Evolutionary conservation across 2,113 vertebrate species (phyloP).

Genomic region (Corynorhinus townsendii): DNA sequence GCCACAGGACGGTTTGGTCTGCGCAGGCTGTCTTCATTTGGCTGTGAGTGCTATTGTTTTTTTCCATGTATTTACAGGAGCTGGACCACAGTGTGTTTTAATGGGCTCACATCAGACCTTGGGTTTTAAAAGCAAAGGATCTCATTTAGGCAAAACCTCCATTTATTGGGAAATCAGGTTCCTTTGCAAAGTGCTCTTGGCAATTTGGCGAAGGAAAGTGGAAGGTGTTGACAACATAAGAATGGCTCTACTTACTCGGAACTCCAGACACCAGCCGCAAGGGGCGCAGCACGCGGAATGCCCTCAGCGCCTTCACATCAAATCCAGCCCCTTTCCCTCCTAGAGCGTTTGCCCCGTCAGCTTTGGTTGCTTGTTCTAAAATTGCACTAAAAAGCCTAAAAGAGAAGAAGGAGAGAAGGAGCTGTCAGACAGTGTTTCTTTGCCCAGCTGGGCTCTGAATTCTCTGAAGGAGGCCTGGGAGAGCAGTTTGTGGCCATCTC

Average conservation of each 20-base stretch:
- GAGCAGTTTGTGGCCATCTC: fast-evolving
- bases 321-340: slow-evolving; percentile 98
- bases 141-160: neutral
- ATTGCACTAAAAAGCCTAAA: slow-evolving; percentile 98
- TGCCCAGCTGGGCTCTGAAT: neutral
- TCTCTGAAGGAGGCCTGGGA: neutral
- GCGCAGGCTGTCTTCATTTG: neutral
- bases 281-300: slow-evolving; percentile 95
- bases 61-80: neutral
- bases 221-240: neutral
- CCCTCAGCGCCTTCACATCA: slow-evolving; percentile 96
- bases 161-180: neutral
- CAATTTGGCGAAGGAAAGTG: neutral
- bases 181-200: neutral
- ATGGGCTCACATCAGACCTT: neutral
- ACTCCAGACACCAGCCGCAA: slow-evolving; percentile 97
- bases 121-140: neutral
- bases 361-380: slow-evolving; percentile 99
- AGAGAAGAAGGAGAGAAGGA: slow-evolving; percentile 68
- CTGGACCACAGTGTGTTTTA: neutral
- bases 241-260: slow-evolving; percentile 89
- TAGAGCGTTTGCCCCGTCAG: slow-evolving; percentile 92
- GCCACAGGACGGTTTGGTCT: neutral
- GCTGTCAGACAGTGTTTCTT: neutral
- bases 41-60: neutral